Evolutionary conservation across 2,113 vertebrate species (phyloP).

Genomic region (Tympanuchus pallidicinctus): DNA sequence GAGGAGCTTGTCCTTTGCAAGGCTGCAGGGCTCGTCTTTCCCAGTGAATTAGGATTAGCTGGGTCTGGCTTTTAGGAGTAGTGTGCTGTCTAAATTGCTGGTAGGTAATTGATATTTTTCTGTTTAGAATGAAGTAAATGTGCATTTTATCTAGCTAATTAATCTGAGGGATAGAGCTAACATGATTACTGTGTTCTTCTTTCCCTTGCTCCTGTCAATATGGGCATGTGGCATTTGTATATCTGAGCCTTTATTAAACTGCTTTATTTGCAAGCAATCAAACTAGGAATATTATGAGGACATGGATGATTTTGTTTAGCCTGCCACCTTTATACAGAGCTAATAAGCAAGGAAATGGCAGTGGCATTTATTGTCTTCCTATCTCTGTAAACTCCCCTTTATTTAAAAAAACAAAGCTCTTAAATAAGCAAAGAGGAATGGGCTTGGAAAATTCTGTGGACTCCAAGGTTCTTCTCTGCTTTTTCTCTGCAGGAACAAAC

Average conservation of each 20-base stretch:
- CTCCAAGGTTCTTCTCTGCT: slow-evolving; percentile 43
- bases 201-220: slow-evolving; percentile 49
- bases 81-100: not conserved
- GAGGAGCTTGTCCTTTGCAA: rapidly evolving
- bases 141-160: slow-evolving; percentile 64
- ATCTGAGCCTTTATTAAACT: slow-evolving; percentile 22
- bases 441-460: slow-evolving; percentile 54
- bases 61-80: not conserved
- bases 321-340: slow-evolving; percentile 21
- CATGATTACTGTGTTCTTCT: slow-evolving; percentile 55
- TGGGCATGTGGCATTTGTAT: slow-evolving; percentile 62
- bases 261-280: slow-evolving; percentile 68
- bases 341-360: slow-evolving; percentile 46
- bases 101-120: slow-evolving; percentile 39
- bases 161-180: slow-evolving; percentile 63
- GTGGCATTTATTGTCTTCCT: slow-evolving; percentile 58
- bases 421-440: slow-evolving; percentile 50
- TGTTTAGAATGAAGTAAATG: slow-evolving; percentile 39
- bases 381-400: slow-evolving; percentile 53
- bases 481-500: slow-evolving; percentile 60
- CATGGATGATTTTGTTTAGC: slow-evolving; percentile 42
- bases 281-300: slow-evolving; percentile 15
- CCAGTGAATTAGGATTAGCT: not conserved
- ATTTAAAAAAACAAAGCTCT: slow-evolving; percentile 46
- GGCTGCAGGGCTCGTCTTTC: not conserved